Evolutionary conservation across 1,140 invertebrate species (phyloP).

Genomic region (Himalopsyche phryganea): DNA sequence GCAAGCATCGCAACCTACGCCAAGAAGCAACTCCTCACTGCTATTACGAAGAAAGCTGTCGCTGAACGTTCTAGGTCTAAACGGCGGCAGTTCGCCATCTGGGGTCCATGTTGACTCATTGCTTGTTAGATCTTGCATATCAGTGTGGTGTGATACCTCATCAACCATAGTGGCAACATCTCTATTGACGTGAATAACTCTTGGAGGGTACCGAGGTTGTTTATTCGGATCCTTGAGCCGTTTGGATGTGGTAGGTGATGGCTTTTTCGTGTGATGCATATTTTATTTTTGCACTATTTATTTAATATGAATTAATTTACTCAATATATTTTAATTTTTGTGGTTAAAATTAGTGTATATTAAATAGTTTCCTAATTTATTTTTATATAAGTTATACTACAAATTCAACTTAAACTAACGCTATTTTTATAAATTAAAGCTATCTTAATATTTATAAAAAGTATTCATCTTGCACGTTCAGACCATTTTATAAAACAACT

Average conservation of each 20-base stretch:
- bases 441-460: too few relatives aligned
- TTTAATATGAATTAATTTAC: too few relatives aligned
- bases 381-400: too few relatives aligned
- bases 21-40: constrained; percentile 49
- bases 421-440: too few relatives aligned
- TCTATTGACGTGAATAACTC: constrained; percentile 50
- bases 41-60: constrained; percentile 51
- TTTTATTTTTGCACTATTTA: background rate
- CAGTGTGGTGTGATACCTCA: constrained; percentile 22
- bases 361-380: too few relatives aligned
- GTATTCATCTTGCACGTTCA: too few relatives aligned
- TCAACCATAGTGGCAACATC: constrained; percentile 53
- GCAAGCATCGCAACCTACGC: constrained; percentile 50
- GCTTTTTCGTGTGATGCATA: constrained; percentile 26
- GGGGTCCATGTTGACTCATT: constrained; percentile 36
- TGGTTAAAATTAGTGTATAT: too few relatives aligned
- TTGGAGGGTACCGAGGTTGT: constrained; percentile 43
- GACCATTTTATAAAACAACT: too few relatives aligned
- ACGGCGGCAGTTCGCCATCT: constrained; percentile 34
- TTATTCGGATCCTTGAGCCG: constrained; percentile 36
- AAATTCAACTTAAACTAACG: too few relatives aligned
- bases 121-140: constrained; percentile 14
- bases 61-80: constrained; percentile 49
- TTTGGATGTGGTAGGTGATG: constrained; percentile 25
- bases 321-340: too few relatives aligned